Conservation (phyloP, 1,140 invertebrate genomes). For the Drosophila suzukii region DNA sequence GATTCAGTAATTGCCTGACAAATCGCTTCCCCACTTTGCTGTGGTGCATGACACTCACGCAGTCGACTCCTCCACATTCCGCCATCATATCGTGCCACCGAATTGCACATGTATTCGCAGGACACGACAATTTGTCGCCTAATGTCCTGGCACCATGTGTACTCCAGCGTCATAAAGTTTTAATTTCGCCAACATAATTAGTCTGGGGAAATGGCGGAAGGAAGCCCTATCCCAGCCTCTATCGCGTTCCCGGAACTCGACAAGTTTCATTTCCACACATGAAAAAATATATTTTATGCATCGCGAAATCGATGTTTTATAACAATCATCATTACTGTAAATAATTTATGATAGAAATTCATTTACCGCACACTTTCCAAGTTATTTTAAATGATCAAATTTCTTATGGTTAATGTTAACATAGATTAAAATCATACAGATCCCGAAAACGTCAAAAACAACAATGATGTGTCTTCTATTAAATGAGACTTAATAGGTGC, state of each 20-base stretch:
- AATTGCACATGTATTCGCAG: conserved; percentile 7
- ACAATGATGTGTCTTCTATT: too few species aligned
- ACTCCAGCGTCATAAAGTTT: conserved; percentile 45
- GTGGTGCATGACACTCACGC: conserved; percentile 27
- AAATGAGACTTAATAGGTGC: too few species aligned
- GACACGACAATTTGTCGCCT: conserved; percentile 47
- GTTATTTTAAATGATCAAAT: too few species aligned
- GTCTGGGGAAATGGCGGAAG: conserved; percentile 43
- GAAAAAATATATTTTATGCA: neutral
- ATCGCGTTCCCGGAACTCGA: conserved; percentile 13
- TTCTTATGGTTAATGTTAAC: too few species aligned
- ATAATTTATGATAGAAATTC: too few species aligned
- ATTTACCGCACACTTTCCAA: too few species aligned
- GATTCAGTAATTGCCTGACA: conserved; percentile 53
- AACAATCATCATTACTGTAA: too few species aligned
- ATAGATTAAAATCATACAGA: too few species aligned
- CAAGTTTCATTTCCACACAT: conserved; percentile 8
- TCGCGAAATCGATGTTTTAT: too few species aligned
- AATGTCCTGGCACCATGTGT: conserved; percentile 50
- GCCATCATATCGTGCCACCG: neutral
- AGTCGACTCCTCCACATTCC: neutral
- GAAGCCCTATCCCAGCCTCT: conserved; percentile 39
- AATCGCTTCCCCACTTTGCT: conserved; percentile 36
- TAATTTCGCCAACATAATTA: conserved; percentile 51
- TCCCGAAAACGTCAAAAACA: too few species aligned